Conservation (phyloP, 2,113 vertebrate species). For the Daphoenositta chrysoptera region DNA sequence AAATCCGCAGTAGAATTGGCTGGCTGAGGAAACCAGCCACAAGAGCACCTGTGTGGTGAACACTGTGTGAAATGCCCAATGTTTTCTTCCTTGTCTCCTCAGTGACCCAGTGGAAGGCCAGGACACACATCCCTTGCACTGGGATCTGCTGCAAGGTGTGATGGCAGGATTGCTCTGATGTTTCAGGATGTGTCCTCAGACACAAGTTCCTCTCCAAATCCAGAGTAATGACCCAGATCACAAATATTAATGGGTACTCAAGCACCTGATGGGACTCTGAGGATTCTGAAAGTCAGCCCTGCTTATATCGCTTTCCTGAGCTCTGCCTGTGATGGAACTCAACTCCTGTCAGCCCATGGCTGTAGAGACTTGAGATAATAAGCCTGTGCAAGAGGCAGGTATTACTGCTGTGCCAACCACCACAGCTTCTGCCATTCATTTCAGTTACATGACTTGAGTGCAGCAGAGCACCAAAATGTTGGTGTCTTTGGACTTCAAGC, state of each 20-base stretch:
- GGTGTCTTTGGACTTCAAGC: not conserved
- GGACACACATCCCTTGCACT: not conserved
- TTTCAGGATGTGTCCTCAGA: not conserved
- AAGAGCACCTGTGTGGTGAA: not conserved
- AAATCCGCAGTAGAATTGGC: not conserved
- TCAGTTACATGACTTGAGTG: not conserved
- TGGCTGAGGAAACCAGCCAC: not conserved
- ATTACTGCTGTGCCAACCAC: not conserved
- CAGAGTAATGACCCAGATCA: not conserved
- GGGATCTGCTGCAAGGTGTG: not conserved
- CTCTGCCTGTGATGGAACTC: not conserved
- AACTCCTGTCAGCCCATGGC: rapidly evolving
- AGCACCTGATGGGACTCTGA: not conserved
- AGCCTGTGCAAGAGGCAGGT: not conserved
- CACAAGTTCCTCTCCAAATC: not conserved
- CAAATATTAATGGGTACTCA: not conserved
- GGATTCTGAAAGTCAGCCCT: not conserved
- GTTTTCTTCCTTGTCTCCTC: not conserved
- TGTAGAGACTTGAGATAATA: not conserved
- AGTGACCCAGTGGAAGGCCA: not conserved
- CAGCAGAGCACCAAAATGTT: not conserved
- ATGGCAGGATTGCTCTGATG: not conserved
- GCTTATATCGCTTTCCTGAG: not conserved
- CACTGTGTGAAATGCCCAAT: rapidly evolving
- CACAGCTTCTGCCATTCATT: not conserved